Base-by-base conservation (phyloP, 2,888 invertebrate species). In the Amiota minor region DNA sequence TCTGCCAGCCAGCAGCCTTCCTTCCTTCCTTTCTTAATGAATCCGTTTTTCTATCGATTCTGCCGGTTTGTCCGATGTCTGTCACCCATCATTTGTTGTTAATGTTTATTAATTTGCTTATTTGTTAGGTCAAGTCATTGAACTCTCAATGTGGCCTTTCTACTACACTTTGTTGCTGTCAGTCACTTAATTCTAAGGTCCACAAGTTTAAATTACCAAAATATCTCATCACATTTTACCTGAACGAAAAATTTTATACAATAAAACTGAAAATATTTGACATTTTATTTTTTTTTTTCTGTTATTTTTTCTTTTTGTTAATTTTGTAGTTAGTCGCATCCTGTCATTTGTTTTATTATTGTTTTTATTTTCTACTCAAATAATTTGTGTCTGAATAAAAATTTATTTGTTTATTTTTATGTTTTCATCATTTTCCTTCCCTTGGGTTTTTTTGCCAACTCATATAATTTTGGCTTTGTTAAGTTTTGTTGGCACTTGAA, bases 151-250 rank as follows among this genome's bases (percentile, higher is more conserved):
- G 18, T 10, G 77, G 78, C 35, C 85, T 82, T 78, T 80, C 82
- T 80, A 71, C 85, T 85, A 83, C 85, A 83, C 85, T 83, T 78
- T 82, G 79, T 77, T 77, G 78, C 80, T 59, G 59, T 59, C 65
- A n/a, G 10, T 35, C 23, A n/a, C 45, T 62, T 45, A 12, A n/a
- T 12, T 35, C 35, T 35, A 6, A 8, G 35, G 6, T 35, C 35
- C 35, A 35, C 35, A 35, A 35, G 35, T 35, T 35, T 35, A 35
- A 35, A 35, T 35, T 35, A 35, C 35, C 6, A 6, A 35, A 6
- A 35, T 35, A 3, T 35, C 35, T 35, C 35, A 35, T 35, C 35
- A 35, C 35, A 35, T 35, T 35, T 35, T 35, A 35, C 35, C 35
- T 35, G 35, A 35, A 35, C 35, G 35, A 35, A 35, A 35, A 23